Conservation (phyloP, 2,113 vertebrate genomes). For the Trichechus manatus region DNA sequence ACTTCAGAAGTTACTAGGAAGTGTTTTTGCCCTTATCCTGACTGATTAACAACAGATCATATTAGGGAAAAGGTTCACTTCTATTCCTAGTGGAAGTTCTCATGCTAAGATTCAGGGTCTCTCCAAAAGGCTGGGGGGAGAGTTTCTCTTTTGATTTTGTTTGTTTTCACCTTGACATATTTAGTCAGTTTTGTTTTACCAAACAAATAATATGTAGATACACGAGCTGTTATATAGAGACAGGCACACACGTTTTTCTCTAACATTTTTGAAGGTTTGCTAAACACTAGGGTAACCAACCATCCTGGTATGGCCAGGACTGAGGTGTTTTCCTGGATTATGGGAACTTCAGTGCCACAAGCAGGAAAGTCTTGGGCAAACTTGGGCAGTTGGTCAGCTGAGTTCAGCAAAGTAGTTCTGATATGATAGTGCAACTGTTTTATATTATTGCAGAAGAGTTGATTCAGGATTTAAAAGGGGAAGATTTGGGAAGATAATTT, state of each 20-base stretch:
- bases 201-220: neutral
- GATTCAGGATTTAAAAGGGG: neutral
- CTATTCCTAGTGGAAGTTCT: conserved; percentile 14
- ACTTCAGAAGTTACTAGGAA: conserved; percentile 44
- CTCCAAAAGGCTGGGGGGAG: neutral
- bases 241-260: neutral
- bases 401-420: neutral
- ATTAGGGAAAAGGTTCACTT: conserved; percentile 35
- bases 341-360: neutral
- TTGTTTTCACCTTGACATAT: neutral
- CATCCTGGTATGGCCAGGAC: too few relatives aligned
- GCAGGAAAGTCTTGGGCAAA: neutral
- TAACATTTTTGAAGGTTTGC: conserved; percentile 22
- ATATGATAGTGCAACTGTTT: neutral
- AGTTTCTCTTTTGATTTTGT: neutral
- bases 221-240: neutral
- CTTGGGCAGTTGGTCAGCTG: neutral
- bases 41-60: conserved; percentile 38
- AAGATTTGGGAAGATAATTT: conserved; percentile 9
- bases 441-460: neutral
- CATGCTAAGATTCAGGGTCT: neutral
- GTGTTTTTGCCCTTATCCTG: conserved; percentile 32
- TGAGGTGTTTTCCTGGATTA: neutral
- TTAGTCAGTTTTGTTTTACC: conserved; percentile 39
- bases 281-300: neutral